Evolutionary conservation across 2,888 invertebrate species (phyloP).

Genomic region (Cacoxenus indagator): DNA sequence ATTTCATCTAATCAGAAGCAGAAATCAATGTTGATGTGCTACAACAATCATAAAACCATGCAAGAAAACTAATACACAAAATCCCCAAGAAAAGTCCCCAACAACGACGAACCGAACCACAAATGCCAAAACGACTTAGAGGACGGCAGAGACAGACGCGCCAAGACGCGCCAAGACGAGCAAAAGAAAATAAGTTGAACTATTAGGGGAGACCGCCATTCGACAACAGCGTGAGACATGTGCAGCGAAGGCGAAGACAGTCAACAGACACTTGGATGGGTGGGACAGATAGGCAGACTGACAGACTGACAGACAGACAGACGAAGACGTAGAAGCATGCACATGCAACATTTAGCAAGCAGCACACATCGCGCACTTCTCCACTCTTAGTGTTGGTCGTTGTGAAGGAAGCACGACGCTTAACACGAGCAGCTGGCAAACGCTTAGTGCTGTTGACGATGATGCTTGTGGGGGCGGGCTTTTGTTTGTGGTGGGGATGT

Average conservation of each 20-base stretch:
- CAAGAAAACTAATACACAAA: background rate
- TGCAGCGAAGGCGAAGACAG: slow-evolving; percentile 6
- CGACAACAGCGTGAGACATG: slow-evolving; percentile 16
- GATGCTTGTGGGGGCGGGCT: too few relatives aligned
- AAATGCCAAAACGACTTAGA: background rate
- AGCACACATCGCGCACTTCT: too few relatives aligned
- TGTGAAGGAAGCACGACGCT: too few relatives aligned
- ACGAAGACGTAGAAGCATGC: background rate
- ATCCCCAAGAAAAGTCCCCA: background rate
- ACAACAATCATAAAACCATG: background rate
- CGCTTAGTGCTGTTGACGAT: too few relatives aligned
- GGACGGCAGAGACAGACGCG: background rate
- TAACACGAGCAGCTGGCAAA: too few relatives aligned
- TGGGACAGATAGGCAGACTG: background rate
- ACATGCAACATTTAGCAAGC: background rate
- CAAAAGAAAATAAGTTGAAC: background rate
- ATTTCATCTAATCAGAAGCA: background rate
- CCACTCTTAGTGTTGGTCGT: background rate
- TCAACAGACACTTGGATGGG: background rate
- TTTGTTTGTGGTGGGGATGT: too few relatives aligned
- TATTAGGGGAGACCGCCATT: background rate
- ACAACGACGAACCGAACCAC: background rate
- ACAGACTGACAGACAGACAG: too few relatives aligned
- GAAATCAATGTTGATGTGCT: slow-evolving; percentile 2
- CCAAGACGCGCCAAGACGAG: background rate